These are phyloP conservation scores for Erpetoichthys calabaricus DNA, from an alignment of 2,797 vertebrate species.

Conservation along the genomic window DNA sequence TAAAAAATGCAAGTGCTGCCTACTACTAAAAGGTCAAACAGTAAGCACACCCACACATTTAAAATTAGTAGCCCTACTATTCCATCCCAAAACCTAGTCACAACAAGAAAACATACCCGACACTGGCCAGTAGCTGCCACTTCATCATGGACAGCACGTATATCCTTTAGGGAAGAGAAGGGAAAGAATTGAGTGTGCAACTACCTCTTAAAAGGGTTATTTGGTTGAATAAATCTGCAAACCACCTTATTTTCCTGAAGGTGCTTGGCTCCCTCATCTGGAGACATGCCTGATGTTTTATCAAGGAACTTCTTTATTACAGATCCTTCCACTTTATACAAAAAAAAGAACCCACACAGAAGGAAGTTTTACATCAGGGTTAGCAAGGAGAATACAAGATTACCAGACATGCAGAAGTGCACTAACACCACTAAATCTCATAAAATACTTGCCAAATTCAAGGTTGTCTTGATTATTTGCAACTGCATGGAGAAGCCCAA, in stretches of 20 bases:
- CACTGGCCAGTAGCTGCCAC: slow-evolving; percentile 80
- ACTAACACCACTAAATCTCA: background rate
- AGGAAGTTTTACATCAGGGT: background rate
- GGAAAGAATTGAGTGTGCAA: slow-evolving; percentile 5
- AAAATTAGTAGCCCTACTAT: too few species aligned
- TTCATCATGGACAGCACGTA: slow-evolving; percentile 71
- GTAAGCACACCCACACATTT: too few species aligned
- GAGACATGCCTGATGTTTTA: slow-evolving; percentile 65
- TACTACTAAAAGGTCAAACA: too few species aligned
- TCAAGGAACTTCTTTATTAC: slow-evolving; percentile 78
- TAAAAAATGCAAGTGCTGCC: too few species aligned
- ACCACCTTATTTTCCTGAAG: slow-evolving; percentile 78
- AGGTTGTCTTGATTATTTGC: slow-evolving; percentile 80
- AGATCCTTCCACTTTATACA: slow-evolving; percentile 46
- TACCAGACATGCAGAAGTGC: too few species aligned
- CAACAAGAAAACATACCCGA: slow-evolving; percentile 50
- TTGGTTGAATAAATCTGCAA: background rate
- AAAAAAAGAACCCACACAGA: background rate
- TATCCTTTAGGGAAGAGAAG: slow-evolving; percentile 46
- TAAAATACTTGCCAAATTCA: slow-evolving; percentile 62
- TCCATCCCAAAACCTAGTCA: too few species aligned
- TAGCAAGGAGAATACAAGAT: background rate
- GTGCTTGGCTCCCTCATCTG: slow-evolving; percentile 74
- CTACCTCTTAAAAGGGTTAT: background rate
- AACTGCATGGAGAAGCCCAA: slow-evolving; percentile 79